Evolutionary conservation across 2,797 vertebrate species (phyloP).

Genomic region (Pagetopsis macropterus): DNA sequence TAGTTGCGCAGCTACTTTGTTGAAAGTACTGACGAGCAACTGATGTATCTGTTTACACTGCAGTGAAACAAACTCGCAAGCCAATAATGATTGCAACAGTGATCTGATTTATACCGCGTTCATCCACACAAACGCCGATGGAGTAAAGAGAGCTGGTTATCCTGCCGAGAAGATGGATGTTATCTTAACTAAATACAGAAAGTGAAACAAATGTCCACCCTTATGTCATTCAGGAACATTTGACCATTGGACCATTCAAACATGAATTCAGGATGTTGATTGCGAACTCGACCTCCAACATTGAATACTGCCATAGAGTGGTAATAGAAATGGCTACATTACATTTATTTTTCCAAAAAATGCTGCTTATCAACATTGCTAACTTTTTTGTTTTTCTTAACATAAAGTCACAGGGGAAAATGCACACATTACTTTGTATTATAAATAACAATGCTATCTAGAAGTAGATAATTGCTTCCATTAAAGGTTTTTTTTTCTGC

Average conservation of each 20-base stretch:
- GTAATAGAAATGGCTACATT: no score
- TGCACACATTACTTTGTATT: not conserved
- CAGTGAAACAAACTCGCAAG: not conserved
- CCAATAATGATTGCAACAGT: not conserved
- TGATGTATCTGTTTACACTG: no score
- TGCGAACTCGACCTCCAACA: no score
- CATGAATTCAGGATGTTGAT: not conserved
- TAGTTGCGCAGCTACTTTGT: not conserved
- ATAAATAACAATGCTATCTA: not conserved
- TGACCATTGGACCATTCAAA: not conserved
- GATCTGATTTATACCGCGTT: not conserved
- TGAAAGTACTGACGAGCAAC: not conserved
- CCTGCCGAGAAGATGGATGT: no score
- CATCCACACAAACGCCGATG: not conserved
- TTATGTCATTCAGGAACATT: not conserved
- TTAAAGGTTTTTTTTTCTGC: slow-evolving; percentile 9
- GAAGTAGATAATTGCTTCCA: not conserved
- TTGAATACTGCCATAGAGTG: no score
- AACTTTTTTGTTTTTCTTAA: not conserved
- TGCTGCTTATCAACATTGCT: no score
- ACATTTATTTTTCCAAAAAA: no score
- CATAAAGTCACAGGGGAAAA: slow-evolving; percentile 5
- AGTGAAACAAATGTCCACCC: not conserved
- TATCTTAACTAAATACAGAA: not conserved
- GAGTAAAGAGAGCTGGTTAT: not conserved